Conservation (phyloP, 2,888 invertebrate genomes). For the Himalopsyche anomala region DNA sequence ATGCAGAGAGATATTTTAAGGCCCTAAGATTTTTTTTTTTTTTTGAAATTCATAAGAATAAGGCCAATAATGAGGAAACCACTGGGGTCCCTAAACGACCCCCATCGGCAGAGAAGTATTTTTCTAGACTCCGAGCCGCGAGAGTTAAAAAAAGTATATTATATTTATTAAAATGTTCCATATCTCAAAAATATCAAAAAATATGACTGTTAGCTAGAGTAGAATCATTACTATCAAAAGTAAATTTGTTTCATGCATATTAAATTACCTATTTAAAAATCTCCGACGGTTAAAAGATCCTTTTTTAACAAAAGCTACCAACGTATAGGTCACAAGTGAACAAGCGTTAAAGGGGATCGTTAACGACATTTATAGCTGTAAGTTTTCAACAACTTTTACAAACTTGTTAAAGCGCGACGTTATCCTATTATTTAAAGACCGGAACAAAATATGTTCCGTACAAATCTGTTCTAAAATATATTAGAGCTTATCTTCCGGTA, state of each 20-base stretch:
- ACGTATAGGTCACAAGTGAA: neutral
- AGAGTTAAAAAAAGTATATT: too few relatives aligned
- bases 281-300: neutral
- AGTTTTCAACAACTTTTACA: constrained; percentile 25
- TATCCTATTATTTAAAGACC: constrained; percentile 8
- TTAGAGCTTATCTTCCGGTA: constrained; percentile 14
- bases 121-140: too few relatives aligned
- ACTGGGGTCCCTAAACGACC: too few relatives aligned
- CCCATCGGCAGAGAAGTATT: too few relatives aligned
- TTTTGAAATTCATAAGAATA: too few relatives aligned
- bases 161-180: too few relatives aligned
- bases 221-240: too few relatives aligned
- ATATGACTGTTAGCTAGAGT: too few relatives aligned
- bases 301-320: neutral
- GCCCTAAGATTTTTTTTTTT: too few relatives aligned
- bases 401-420: neutral
- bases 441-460: constrained; percentile 4
- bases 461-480: constrained; percentile 1
- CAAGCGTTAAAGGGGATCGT: constrained; percentile 4
- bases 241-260: neutral
- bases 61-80: too few relatives aligned
- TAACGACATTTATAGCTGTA: constrained; percentile 32
- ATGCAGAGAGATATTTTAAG: too few relatives aligned
- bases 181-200: too few relatives aligned
- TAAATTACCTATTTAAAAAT: neutral